phyloP scores from a whole-genome alignment of 2,797 vertebrate genomes.

The Poeciliopsis paucimaculata region DNA sequence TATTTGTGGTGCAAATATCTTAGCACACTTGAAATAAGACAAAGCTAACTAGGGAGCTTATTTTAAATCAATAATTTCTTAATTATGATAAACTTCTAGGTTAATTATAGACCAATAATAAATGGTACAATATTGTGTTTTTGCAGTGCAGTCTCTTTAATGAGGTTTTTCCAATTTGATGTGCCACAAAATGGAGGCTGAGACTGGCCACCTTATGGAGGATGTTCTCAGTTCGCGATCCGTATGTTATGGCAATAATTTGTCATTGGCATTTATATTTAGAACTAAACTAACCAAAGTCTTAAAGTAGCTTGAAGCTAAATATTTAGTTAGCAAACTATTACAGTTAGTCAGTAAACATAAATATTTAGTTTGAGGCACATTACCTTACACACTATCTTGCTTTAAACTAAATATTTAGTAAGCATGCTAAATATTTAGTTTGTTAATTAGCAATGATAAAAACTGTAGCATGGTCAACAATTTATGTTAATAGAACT shows the following conservation, averaged over 20 bases:
- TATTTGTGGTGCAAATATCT: too few species aligned
- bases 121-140: too few species aligned
- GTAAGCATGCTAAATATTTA: background rate
- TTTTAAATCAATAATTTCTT: too few species aligned
- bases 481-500: background rate
- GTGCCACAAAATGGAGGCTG: background rate
- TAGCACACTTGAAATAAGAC: too few species aligned
- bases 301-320: background rate
- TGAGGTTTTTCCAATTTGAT: background rate
- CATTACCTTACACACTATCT: too few species aligned
- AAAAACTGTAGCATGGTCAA: background rate
- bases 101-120: too few species aligned
- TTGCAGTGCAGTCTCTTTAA: background rate
- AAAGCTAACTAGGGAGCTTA: too few species aligned
- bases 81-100: too few species aligned
- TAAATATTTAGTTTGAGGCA: too few species aligned
- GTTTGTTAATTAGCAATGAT: background rate
- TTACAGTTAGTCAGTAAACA: too few species aligned
- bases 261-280: background rate
- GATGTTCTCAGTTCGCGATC: slow-evolving; percentile 4
- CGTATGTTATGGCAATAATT: background rate
- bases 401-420: too few species aligned
- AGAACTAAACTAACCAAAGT: background rate
- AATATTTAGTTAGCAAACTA: background rate
- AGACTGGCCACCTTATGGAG: background rate